Conservation (phyloP, 92 coral and sea anemone species). For the Nematostella vectensis region DNA sequence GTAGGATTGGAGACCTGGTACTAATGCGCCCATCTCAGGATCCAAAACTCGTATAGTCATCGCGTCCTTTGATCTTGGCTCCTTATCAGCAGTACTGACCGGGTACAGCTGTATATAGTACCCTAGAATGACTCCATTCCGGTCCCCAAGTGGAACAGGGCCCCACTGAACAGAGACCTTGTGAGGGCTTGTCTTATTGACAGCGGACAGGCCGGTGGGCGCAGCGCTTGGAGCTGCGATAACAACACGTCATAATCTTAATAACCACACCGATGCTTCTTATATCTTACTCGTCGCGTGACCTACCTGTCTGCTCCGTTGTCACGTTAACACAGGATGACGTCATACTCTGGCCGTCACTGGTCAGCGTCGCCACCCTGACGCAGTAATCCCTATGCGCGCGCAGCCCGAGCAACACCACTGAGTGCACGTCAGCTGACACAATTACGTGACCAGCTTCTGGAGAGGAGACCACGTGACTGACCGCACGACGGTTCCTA, state of each 20-base stretch:
- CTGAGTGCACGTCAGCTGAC: constrained; percentile 27
- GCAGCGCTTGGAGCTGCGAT: constrained; percentile 43
- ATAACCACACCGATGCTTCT: constrained; percentile 1
- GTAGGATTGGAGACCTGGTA: constrained; percentile 30
- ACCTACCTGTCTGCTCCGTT: constrained; percentile 34
- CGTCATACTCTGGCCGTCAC: constrained; percentile 17
- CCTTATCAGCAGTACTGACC: constrained; percentile 24
- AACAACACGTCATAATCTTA: neutral
- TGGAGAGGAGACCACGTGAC: neutral
- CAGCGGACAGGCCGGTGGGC: constrained; percentile 31
- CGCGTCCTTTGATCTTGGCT: constrained; percentile 1
- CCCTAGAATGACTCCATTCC: constrained; percentile 43
- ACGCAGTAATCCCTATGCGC: constrained; percentile 32
- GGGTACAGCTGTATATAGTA: constrained; percentile 36
- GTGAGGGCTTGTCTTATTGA: constrained; percentile 37
- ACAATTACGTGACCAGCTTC: constrained; percentile 19
- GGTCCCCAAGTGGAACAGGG: constrained; percentile 31
- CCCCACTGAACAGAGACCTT: constrained; percentile 30
- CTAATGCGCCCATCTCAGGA: constrained; percentile 2
- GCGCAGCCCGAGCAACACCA: constrained; percentile 16
- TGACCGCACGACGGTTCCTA: neutral
- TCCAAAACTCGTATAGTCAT: neutral
- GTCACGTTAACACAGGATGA: constrained; percentile 39
- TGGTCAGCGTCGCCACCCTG: constrained; percentile 23
- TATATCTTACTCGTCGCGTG: too few species aligned